A percentile compares a stretch with the other conserved stretches of the same genome.
Evolutionary conservation across 2,797 vertebrate genomes (phyloP).

Genomic region (Pogoniulus pusillus): DNA sequence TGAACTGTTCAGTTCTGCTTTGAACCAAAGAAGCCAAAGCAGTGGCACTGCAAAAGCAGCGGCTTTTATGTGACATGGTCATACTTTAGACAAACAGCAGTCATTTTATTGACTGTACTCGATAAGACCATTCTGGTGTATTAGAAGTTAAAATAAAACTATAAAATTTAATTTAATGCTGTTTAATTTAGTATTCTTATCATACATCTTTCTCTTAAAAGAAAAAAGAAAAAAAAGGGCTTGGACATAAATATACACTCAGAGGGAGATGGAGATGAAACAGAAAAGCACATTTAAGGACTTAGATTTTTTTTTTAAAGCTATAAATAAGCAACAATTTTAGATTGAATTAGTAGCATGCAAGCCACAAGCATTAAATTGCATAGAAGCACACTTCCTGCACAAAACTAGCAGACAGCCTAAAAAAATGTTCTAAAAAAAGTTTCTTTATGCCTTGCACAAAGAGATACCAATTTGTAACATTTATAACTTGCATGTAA

Average conservation of each 20-base stretch:
- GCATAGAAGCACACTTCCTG: neutral
- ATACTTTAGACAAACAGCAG: neutral
- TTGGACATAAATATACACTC: neutral
- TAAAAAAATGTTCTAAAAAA: neutral
- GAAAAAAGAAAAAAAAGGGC: neutral
- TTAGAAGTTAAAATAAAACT: neutral
- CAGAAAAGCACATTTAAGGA: neutral
- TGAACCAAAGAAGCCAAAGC: slow-evolving; percentile 25
- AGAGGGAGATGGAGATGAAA: neutral
- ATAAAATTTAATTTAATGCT: neutral
- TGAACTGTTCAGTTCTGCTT: slow-evolving; percentile 18
- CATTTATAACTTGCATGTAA: neutral
- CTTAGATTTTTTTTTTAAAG: neutral
- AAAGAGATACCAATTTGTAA: neutral
- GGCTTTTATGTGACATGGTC: neutral
- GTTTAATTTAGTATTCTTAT: neutral
- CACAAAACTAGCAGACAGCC: neutral
- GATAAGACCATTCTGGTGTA: neutral
- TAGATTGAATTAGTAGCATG: neutral
- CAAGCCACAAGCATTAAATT: neutral
- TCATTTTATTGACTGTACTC: neutral
- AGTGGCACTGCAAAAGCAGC: neutral
- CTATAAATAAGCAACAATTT: neutral
- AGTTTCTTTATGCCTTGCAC: neutral
- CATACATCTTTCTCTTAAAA: neutral